Evolutionary conservation across 1,140 invertebrate genomes (phyloP).

Genomic region (Drosophila baimaii): DNA sequence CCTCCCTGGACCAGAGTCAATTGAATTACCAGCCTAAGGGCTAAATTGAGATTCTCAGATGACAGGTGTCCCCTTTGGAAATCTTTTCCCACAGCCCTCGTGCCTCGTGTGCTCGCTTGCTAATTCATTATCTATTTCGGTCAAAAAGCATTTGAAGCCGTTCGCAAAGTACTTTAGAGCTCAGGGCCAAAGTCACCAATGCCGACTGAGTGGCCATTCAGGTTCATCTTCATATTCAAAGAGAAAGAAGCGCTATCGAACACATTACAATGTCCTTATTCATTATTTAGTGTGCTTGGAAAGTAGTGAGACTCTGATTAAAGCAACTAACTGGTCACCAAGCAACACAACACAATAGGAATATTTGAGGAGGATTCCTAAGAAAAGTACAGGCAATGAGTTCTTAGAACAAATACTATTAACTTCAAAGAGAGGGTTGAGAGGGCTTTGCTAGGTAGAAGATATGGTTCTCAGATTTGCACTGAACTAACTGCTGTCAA

Average conservation of each 20-base stretch:
- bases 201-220: background rate
- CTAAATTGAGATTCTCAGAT: no score
- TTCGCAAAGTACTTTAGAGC: background rate
- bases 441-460: no score
- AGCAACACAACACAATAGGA: no score
- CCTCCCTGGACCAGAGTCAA: background rate
- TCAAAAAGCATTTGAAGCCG: background rate
- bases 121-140: constrained; percentile 11
- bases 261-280: background rate
- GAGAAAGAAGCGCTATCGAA: background rate
- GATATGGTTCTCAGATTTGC: no score
- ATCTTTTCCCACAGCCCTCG: background rate
- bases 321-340: background rate
- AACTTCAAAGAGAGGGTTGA: no score
- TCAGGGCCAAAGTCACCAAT: background rate
- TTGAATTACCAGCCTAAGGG: no score
- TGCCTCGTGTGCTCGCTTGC: background rate
- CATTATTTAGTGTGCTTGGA: background rate
- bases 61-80: background rate
- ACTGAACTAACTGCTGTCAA: no score
- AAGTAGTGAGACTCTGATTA: background rate
- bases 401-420: background rate
- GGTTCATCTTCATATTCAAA: background rate
- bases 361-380: no score
- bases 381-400: background rate